These are phyloP conservation scores for Rhinogobio ventralis DNA, from an alignment of 2,797 vertebrate species.

Conservation along the genomic window DNA sequence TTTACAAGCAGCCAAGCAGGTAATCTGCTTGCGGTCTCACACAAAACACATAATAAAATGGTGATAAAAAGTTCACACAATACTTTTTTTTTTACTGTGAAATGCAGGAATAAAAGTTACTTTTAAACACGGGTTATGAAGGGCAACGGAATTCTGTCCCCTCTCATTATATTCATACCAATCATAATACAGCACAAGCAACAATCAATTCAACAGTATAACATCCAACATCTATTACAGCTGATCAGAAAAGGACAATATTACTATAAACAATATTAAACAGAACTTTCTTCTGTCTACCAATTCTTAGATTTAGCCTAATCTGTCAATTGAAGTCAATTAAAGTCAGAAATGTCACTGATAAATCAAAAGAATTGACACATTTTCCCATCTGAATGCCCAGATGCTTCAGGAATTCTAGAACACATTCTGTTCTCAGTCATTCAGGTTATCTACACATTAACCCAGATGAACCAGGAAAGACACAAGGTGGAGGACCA, in stretches of 20 bases:
- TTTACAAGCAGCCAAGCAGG: constrained; percentile 19
- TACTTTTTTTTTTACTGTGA: constrained; percentile 47
- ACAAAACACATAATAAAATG: not conserved
- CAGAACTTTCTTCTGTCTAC: not conserved
- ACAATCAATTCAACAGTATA: not conserved
- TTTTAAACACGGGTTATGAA: not conserved
- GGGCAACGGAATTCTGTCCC: not conserved
- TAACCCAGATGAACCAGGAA: not conserved
- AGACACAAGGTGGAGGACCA: not conserved
- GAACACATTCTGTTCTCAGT: too few relatives aligned
- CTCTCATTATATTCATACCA: too few relatives aligned
- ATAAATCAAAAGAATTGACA: not conserved
- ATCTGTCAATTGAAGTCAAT: too few relatives aligned
- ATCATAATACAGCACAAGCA: not conserved
- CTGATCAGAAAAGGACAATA: not conserved
- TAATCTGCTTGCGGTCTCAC: not conserved
- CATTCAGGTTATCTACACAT: too few relatives aligned
- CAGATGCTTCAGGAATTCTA: not conserved
- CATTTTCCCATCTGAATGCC: not conserved
- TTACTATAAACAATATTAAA: not conserved
- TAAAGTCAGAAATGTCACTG: not conserved
- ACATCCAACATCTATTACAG: not conserved
- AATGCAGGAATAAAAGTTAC: not conserved
- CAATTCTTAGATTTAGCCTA: not conserved
- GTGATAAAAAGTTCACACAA: not conserved